phyloP scores from a whole-genome alignment of 1,140 invertebrate species.

The Trichogramma pretiosum region DNA sequence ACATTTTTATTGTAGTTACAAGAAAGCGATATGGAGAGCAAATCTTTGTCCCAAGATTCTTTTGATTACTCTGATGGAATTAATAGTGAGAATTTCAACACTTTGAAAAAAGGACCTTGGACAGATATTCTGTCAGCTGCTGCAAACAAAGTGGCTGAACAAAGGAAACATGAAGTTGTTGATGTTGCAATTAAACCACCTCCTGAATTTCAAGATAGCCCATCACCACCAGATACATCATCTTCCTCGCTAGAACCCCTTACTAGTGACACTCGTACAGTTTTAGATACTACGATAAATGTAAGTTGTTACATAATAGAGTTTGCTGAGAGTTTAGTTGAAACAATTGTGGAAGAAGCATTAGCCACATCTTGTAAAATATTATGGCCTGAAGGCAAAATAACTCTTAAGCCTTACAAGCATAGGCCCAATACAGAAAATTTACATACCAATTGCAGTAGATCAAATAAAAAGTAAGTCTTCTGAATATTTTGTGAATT shows the following conservation, averaged over 20 bases:
- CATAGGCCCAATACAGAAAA: constrained; percentile 12
- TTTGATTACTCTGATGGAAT: constrained; percentile 61
- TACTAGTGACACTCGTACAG: constrained; percentile 15
- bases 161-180: constrained; percentile 30
- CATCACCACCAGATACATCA: constrained; percentile 37
- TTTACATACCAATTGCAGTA: constrained; percentile 9
- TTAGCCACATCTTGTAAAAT: constrained; percentile 37
- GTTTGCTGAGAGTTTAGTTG: constrained; percentile 33
- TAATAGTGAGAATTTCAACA: constrained; percentile 72
- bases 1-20: constrained; percentile 44
- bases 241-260: constrained; percentile 34
- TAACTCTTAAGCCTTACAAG: constrained; percentile 21
- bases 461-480: constrained; percentile 13
- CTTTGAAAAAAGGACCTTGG: constrained; percentile 67
- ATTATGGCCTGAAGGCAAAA: constrained; percentile 40
- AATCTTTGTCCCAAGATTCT: constrained; percentile 56
- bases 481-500: too few relatives aligned
- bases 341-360: constrained; percentile 37
- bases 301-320: constrained; percentile 30
- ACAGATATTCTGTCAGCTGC: constrained; percentile 40
- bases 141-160: constrained; percentile 30
- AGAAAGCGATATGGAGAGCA: constrained; percentile 59
- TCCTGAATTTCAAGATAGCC: constrained; percentile 66
- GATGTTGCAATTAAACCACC: constrained; percentile 65
- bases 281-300: constrained; percentile 19